Evolutionary conservation across 2,797 vertebrate genomes (phyloP).

Genomic region (Falco berigora): DNA sequence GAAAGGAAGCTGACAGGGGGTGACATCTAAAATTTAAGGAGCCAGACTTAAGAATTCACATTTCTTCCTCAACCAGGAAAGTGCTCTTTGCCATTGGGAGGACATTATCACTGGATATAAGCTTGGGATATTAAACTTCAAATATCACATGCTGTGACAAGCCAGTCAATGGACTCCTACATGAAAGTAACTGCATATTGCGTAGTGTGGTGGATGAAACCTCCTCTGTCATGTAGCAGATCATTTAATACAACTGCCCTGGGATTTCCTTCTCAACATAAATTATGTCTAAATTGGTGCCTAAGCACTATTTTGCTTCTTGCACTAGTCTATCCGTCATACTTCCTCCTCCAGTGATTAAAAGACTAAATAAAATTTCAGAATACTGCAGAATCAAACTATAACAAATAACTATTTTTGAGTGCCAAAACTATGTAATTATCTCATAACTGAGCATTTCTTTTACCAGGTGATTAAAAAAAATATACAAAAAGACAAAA

Average conservation of each 20-base stretch:
- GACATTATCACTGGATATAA: background rate
- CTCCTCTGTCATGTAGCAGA: background rate
- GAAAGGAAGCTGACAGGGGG: background rate
- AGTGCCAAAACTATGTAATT: background rate
- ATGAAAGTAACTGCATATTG: background rate
- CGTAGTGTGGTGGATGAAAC: background rate
- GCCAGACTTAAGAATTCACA: background rate
- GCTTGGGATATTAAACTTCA: background rate
- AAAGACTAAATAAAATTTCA: background rate
- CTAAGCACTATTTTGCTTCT: background rate
- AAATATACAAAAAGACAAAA: background rate
- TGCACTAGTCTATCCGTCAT: background rate
- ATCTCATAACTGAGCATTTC: background rate
- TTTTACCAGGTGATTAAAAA: background rate
- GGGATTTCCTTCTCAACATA: background rate
- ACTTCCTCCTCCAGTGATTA: background rate
- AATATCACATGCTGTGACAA: background rate
- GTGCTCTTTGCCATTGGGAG: background rate
- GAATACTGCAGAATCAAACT: background rate
- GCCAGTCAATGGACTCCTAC: background rate
- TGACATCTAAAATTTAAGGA: background rate
- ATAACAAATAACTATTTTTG: background rate
- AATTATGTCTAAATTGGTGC: background rate
- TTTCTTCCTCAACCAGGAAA: background rate
- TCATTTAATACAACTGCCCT: background rate